Conservation (phyloP, 2,113 vertebrate genomes). For the Acanthisitta chloris region DNA sequence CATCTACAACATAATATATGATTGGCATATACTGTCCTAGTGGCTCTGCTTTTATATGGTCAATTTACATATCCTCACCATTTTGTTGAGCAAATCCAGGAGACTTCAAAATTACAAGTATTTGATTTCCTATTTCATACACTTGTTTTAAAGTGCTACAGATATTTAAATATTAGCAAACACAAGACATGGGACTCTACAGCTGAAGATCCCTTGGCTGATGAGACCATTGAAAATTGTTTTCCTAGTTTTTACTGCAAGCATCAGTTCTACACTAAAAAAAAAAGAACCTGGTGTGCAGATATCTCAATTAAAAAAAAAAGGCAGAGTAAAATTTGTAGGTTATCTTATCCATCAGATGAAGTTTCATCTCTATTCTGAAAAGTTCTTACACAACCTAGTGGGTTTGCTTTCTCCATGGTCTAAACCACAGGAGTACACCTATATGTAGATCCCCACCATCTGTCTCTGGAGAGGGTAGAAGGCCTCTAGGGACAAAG, state of each 20-base stretch:
- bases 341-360: background rate
- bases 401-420: background rate
- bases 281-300: background rate
- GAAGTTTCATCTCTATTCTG: background rate
- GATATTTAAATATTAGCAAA: background rate
- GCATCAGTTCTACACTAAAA: background rate
- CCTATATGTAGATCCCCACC: background rate
- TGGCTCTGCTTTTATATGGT: background rate
- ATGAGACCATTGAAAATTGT: background rate
- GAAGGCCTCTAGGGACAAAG: background rate
- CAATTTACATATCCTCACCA: background rate
- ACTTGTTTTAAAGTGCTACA: background rate
- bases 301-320: background rate
- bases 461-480: background rate
- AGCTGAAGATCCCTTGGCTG: background rate
- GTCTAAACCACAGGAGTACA: background rate
- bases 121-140: background rate
- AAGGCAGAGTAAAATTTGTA: background rate
- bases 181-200: rapidly evolving
- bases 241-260: background rate
- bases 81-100: background rate
- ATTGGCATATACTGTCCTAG: background rate
- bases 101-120: background rate
- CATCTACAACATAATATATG: background rate
- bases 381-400: background rate